These are phyloP conservation scores for Hydrotaea diabolus DNA, from an alignment of 2,888 invertebrate species.

Conservation along the genomic window DNA sequence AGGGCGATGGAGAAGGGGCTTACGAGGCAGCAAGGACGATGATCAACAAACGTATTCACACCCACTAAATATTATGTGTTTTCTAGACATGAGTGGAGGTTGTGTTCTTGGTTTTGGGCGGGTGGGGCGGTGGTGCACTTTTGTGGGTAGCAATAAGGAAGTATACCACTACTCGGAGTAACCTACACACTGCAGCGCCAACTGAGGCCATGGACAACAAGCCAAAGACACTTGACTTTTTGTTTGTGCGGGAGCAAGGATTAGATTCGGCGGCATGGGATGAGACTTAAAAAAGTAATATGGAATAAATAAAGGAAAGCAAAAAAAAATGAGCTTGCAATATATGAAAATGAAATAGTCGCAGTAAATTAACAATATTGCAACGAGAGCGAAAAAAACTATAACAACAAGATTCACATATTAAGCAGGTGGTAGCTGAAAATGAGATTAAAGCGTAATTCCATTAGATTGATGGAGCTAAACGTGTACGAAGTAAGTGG, in stretches of 20 bases:
- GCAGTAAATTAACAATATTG: neutral
- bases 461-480: neutral
- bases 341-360: constrained; percentile 41
- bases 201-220: constrained; percentile 54
- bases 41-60: constrained; percentile 4
- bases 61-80: constrained; percentile 21
- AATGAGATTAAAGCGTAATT: neutral
- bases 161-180: constrained; percentile 30
- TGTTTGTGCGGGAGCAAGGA: constrained; percentile 6
- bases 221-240: constrained; percentile 58
- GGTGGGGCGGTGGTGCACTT: neutral
- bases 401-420: constrained; percentile 70
- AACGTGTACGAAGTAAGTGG: neutral
- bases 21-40: constrained; percentile 47
- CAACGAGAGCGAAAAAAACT: neutral
- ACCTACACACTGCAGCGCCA: constrained; percentile 24
- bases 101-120: neutral
- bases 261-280: constrained; percentile 19
- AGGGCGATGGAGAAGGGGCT: neutral
- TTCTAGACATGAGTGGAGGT: no score
- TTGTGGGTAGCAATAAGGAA: constrained; percentile 55
- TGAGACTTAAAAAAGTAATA: neutral
- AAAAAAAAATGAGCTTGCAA: neutral
- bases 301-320: neutral
- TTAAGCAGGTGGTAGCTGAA: constrained; percentile 71